These are phyloP conservation scores for Gypaetus barbatus DNA, from an alignment of 2,797 vertebrate genomes.

Conservation along the genomic window DNA sequence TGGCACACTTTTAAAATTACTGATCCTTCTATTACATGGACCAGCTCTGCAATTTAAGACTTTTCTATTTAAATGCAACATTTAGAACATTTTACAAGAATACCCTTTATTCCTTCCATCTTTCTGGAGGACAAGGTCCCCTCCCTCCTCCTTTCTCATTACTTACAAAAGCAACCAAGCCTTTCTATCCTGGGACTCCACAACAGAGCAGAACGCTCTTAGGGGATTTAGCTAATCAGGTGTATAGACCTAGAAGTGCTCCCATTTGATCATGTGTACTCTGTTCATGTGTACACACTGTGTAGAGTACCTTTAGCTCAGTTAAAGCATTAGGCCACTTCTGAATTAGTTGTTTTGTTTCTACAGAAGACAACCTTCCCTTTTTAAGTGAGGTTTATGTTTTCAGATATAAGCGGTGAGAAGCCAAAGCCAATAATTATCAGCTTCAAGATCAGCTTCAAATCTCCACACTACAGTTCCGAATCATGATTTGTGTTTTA, in stretches of 20 bases:
- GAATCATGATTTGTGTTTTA: conserved; percentile 36
- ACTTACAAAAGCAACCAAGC: background rate
- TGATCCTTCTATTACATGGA: conserved; percentile 36
- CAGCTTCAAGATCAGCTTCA: background rate
- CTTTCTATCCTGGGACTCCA: background rate
- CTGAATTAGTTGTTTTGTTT: background rate
- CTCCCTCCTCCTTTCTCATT: background rate
- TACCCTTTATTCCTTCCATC: background rate
- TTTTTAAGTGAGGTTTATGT: background rate
- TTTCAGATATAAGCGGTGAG: background rate
- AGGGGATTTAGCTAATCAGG: background rate
- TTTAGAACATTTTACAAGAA: conserved; percentile 49
- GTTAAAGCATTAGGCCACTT: background rate
- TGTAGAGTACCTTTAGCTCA: background rate
- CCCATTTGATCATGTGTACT: background rate
- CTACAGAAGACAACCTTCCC: background rate
- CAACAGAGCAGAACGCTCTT: background rate
- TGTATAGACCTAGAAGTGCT: background rate
- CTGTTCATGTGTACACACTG: background rate
- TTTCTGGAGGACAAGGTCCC: background rate
- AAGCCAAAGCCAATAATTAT: conserved; percentile 36
- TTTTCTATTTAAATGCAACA: conserved; percentile 58
- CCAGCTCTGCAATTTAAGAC: conserved; percentile 14
- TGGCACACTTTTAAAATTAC: conserved; percentile 59
- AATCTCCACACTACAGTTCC: background rate